Conservation (phyloP, 2,797 vertebrate species). For the Spheniscus humboldti region DNA sequence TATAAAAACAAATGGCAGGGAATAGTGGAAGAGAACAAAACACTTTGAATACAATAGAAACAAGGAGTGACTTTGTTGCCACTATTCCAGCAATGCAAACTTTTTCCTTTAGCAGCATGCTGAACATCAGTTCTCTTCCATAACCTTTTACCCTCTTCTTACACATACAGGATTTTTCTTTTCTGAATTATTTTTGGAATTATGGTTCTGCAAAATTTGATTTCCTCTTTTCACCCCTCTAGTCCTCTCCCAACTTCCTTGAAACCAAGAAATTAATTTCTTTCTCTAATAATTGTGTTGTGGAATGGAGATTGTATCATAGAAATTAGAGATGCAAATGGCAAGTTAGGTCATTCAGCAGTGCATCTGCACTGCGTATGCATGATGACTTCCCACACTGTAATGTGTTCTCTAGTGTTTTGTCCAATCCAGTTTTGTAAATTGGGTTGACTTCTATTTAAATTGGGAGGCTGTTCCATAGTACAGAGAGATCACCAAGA, state of each 20-base stretch:
- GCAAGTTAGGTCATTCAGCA: slow-evolving; percentile 38
- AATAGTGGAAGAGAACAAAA: slow-evolving; percentile 22
- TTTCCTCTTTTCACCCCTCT: slow-evolving; percentile 22
- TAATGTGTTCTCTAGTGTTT: slow-evolving; percentile 28
- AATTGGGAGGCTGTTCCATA: slow-evolving; percentile 14
- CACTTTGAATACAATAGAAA: neutral
- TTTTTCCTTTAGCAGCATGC: neutral
- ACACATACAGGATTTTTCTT: neutral
- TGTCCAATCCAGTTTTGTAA: slow-evolving; percentile 54
- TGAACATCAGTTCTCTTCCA: neutral
- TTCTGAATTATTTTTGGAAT: slow-evolving; percentile 16
- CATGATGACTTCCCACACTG: slow-evolving; percentile 2
- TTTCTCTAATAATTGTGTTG: slow-evolving; percentile 37
- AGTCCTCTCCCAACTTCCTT: slow-evolving; percentile 15
- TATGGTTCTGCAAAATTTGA: slow-evolving; percentile 7
- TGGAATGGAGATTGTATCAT: slow-evolving; percentile 35
- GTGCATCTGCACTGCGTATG: neutral
- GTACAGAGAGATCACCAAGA: slow-evolving; percentile 23
- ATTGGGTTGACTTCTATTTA: slow-evolving; percentile 53
- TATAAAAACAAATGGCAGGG: slow-evolving; percentile 67
- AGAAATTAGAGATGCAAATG: slow-evolving; percentile 45
- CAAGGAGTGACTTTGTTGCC: neutral
- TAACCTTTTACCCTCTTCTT: neutral
- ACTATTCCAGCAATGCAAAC: neutral
- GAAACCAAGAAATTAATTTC: slow-evolving; percentile 37